Percentiles rank a stretch among this genome's conserved stretches.
Evolutionary conservation across 2,888 invertebrate genomes (phyloP).

Genomic region (Chironomus riparius): DNA sequence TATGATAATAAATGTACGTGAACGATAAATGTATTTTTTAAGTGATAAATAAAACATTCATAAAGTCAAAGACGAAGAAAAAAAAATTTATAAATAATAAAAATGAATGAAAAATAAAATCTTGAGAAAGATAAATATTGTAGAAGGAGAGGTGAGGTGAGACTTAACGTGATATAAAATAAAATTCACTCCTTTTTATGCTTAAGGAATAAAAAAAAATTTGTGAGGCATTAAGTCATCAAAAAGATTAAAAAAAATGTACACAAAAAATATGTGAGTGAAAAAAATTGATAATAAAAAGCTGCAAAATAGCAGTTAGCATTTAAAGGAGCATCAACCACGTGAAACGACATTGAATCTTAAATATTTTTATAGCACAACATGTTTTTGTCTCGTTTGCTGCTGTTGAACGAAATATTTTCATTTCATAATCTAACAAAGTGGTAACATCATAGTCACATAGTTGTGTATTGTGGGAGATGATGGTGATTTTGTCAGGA

Average conservation of each 20-base stretch:
- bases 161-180: neutral
- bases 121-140: no score
- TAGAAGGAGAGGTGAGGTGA: neutral
- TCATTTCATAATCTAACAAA: neutral
- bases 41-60: conserved; percentile 4
- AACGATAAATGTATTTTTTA: neutral
- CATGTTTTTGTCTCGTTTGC: no score
- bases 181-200: neutral
- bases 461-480: no score
- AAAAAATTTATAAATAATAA: neutral
- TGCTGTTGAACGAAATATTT: neutral
- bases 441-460: neutral
- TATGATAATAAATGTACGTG: neutral
- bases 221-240: neutral
- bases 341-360: neutral
- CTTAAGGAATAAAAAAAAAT: neutral
- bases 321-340: neutral
- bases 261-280: neutral
- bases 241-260: neutral
- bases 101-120: no score
- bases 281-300: neutral
- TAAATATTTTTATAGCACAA: neutral
- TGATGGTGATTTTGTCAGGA: no score
- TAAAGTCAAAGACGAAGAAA: neutral
- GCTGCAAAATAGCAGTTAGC: neutral